phyloP scores from a whole-genome alignment of 1,140 invertebrate species.

The Fopius arisanus region DNA sequence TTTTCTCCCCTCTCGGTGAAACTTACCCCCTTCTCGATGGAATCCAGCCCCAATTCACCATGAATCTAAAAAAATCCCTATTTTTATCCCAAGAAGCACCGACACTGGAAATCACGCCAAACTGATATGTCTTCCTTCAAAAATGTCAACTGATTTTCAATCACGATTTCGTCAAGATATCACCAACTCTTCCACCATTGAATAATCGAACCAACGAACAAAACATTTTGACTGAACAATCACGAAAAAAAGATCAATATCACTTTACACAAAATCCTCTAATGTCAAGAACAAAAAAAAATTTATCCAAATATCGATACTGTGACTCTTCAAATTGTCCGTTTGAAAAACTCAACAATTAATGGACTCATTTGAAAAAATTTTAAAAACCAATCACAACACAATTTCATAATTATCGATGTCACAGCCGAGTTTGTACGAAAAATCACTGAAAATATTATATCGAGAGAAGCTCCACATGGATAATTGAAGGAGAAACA shows the following conservation, averaged over 20 bases:
- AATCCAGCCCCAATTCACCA: background rate
- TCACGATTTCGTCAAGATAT: background rate
- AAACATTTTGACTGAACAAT: background rate
- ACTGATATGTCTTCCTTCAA: background rate
- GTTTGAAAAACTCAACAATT: background rate
- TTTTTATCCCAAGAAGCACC: constrained; percentile 1
- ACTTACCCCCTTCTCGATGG: background rate
- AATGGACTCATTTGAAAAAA: background rate
- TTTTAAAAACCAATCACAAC: constrained; percentile 1
- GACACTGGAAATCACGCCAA: background rate
- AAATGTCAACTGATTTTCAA: background rate
- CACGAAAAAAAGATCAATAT: background rate
- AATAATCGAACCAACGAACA: background rate
- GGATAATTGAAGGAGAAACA: background rate
- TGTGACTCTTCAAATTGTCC: background rate
- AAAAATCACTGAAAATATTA: background rate
- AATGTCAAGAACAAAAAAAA: background rate
- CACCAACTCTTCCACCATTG: background rate
- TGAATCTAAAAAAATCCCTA: background rate
- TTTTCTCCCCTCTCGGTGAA: background rate
- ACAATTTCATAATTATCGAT: constrained; percentile 2
- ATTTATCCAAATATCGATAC: background rate
- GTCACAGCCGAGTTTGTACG: background rate
- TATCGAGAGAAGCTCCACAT: background rate
- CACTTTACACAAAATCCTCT: constrained; percentile 2